Evolutionary conservation across 1,140 invertebrate species (phyloP).

Genomic region (Portunus trituberculatus): DNA sequence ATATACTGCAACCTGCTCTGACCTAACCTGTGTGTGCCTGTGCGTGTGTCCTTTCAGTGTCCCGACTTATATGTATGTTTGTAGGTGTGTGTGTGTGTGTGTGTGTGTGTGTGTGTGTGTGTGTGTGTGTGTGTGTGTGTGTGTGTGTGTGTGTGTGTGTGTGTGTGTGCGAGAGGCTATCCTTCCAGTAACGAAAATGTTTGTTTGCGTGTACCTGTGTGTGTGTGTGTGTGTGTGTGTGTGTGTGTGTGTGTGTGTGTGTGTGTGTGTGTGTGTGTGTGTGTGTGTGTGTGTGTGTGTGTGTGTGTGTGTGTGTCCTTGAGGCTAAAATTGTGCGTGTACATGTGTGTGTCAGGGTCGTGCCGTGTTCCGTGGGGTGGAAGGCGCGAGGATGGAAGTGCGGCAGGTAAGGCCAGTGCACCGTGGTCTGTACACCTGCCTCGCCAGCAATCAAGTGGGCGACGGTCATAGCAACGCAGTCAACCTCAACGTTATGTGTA

Average conservation of each 20-base stretch:
- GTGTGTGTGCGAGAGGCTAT: not conserved
- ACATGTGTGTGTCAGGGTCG: not conserved
- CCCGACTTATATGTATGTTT: no score
- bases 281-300: not conserved
- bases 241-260: not conserved
- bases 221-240: not conserved
- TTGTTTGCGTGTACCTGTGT: not conserved
- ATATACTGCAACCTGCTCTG: not conserved
- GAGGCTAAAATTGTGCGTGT: not conserved
- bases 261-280: not conserved
- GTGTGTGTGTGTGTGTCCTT: not conserved
- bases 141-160: constrained; percentile 10
- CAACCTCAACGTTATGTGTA: constrained; percentile 41
- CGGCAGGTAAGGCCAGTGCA: not conserved
- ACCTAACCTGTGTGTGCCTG: not conserved
- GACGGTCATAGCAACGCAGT: constrained; percentile 47
- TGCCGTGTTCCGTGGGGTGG: not conserved
- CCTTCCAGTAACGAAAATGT: not conserved
- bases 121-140: no score
- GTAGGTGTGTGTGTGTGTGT: no score
- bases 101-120: no score
- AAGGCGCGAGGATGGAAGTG: not conserved
- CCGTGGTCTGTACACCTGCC: constrained; percentile 48
- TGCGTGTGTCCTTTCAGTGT: not conserved
- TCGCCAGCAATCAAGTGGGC: constrained; percentile 44